Conservation (phyloP, 2,888 invertebrate species). For the Xestobium rufovillosum region DNA sequence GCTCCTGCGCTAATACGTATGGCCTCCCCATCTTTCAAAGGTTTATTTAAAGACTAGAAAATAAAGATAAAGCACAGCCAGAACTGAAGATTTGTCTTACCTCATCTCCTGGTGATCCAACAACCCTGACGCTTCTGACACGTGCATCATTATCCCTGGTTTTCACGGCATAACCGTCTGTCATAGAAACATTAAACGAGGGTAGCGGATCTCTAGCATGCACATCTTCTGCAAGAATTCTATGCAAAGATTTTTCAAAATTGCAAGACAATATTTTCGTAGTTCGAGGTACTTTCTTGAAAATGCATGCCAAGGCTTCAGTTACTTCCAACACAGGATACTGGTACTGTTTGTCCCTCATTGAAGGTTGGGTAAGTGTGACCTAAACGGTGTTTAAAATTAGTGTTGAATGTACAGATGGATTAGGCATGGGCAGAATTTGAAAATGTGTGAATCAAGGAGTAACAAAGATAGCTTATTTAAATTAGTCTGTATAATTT, state of each 20-base stretch:
- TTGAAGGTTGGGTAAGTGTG: slow-evolving; percentile 54
- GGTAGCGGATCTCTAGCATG: slow-evolving; percentile 69
- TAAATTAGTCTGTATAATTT: no score
- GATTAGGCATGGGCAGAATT: no score
- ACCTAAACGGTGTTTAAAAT: no score
- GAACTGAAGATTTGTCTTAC: slow-evolving; percentile 41
- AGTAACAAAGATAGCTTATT: no score
- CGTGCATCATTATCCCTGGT: slow-evolving; percentile 65
- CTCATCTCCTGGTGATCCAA: slow-evolving; percentile 64
- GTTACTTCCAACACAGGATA: slow-evolving; percentile 73
- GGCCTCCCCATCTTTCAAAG: slow-evolving; percentile 61
- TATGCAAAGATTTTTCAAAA: slow-evolving; percentile 45
- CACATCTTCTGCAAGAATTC: slow-evolving; percentile 61
- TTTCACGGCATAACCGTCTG: slow-evolving; percentile 92
- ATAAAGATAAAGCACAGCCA: no score
- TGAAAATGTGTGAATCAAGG: no score
- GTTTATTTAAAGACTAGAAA: slow-evolving; percentile 27
- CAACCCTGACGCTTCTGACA: slow-evolving; percentile 59
- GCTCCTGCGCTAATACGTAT: slow-evolving; percentile 93
- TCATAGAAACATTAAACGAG: slow-evolving; percentile 88
- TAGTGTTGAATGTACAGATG: no score
- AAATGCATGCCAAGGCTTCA: slow-evolving; percentile 59
- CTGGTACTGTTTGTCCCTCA: slow-evolving; percentile 66
- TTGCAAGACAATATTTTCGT: slow-evolving; percentile 31
- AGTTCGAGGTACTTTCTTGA: slow-evolving; percentile 27